Evolutionary conservation across 2,888 invertebrate genomes (phyloP).

Genomic region (Monopis laevigella): DNA sequence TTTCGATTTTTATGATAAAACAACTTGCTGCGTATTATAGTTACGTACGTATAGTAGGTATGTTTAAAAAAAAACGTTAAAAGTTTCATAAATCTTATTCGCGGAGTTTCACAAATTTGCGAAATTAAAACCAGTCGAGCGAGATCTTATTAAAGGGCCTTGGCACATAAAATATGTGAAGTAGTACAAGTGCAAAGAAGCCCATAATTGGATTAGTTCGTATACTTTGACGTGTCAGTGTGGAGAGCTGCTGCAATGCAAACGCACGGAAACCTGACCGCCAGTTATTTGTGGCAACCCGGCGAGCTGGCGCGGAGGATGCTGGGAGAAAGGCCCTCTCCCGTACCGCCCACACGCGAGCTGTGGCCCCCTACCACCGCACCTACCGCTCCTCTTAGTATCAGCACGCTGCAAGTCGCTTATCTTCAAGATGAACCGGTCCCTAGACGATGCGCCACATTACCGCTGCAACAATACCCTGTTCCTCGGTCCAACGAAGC

Average conservation of each 20-base stretch:
- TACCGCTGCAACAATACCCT: slow-evolving; percentile 40
- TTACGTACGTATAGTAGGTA: too few species aligned
- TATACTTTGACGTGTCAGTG: slow-evolving; percentile 9
- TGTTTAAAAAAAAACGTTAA: too few species aligned
- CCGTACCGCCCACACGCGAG: slow-evolving; percentile 53
- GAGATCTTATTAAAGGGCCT: slow-evolving; percentile 41
- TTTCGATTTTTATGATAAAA: too few species aligned
- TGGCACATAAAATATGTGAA: slow-evolving; percentile 39
- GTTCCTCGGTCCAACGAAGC: slow-evolving; percentile 29
- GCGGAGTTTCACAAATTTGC: too few species aligned
- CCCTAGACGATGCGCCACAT: slow-evolving; percentile 38
- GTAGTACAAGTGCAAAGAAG: slow-evolving; percentile 49
- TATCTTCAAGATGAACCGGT: slow-evolving; percentile 47
- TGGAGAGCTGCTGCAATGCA: slow-evolving; percentile 40
- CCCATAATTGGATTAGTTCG: slow-evolving; percentile 49
- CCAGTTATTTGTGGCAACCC: slow-evolving; percentile 61
- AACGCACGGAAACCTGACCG: slow-evolving; percentile 55
- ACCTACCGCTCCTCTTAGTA: slow-evolving; percentile 44
- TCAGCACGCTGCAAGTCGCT: slow-evolving; percentile 55
- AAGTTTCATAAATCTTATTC: too few species aligned
- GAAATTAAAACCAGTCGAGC: too few species aligned
- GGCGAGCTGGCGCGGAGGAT: slow-evolving; percentile 54
- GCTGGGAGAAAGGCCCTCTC: slow-evolving; percentile 53
- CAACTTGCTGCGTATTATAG: too few species aligned
- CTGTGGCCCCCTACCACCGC: slow-evolving; percentile 40